phyloP scores from a whole-genome alignment of 2,797 vertebrate genomes.

The Ara ararauna region DNA sequence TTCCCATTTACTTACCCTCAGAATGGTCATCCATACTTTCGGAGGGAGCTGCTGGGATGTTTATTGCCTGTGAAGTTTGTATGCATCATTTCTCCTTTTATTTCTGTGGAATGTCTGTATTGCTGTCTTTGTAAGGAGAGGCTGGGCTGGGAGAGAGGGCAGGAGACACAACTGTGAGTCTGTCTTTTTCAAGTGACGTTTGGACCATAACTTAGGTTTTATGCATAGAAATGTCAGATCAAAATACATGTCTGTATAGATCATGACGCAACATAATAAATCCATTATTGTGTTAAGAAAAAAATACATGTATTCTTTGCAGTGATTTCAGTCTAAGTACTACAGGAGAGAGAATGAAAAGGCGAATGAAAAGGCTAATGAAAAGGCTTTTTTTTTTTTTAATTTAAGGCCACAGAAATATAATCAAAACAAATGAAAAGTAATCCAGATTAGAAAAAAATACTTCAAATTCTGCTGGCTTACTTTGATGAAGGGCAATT shows the following conservation, averaged over 20 bases:
- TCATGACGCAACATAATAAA: not conserved
- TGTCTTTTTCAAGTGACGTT: not conserved
- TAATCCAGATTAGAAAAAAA: not conserved
- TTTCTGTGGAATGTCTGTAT: not conserved
- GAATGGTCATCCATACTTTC: not conserved
- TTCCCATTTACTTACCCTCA: not conserved
- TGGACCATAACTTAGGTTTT: constrained; percentile 4
- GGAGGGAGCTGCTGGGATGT: not conserved
- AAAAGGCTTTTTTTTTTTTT: not conserved
- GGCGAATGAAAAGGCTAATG: not conserved
- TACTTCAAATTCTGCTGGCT: not conserved
- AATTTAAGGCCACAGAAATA: not conserved
- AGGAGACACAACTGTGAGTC: not conserved
- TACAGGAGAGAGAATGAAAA: not conserved
- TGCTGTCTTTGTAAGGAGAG: not conserved
- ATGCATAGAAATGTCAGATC: not conserved
- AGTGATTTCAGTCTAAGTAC: not conserved
- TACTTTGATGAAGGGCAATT: not conserved
- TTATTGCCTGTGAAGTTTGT: not conserved
- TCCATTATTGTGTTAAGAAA: not conserved
- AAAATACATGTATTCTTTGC: not conserved
- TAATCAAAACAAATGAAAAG: not conserved
- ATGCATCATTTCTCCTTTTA: not conserved
- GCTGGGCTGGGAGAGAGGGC: not conserved
- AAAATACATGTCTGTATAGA: not conserved